Base-by-base conservation (phyloP, 92 coral and sea anemone species). In the Plumapathes pennacea region DNA sequence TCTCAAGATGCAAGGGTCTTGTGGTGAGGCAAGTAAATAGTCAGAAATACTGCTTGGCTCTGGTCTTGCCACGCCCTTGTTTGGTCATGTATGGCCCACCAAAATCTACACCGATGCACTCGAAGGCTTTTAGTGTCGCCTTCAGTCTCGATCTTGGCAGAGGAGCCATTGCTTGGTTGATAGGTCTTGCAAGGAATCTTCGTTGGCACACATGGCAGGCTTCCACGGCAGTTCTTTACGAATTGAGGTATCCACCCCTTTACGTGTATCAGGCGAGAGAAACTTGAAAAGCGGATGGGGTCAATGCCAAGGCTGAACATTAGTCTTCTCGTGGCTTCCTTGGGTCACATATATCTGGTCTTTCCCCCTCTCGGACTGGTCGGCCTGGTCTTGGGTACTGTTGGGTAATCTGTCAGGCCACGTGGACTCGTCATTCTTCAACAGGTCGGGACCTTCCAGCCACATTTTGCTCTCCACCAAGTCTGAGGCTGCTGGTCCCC, bases 401-500 rank as follows among this genome's bases (percentile, higher is more conserved):
- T 47, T 47, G 25, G 54, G 54, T 25, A 47, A 47, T 15, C 54
- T 26, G 23, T 18, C 38, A 5, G 64, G 74, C 64, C 67, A 55
- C 4, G 5, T 12, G 2, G 76, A 10, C n/a, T 44, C 30, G 11
- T 23, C 44, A 23, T 38, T 33, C 36, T 54, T 54, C 54, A 50
- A 38, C 12, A 22, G n/a, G n/a, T n/a, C n/a, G n/a, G 76, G 67
- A 10, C 66, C 47, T 9, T 68, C 76, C 27, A 4, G 8, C 76
- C 76, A 68, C 20, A 39, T 11, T 4, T 20, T 27, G 1, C 67
- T 36, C 0, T 68, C 56, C 1, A 10, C 1, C 25, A 68, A 23
- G 9, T 41, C 57, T 20, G 43, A 2, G 1, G 58, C 57, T n/a
- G 33, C 1, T 13, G 45, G 15, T 12, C 76, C 59, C 13, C 67